Base-by-base conservation (phyloP, 2,888 invertebrate genomes). In the Drosophila recens region DNA sequence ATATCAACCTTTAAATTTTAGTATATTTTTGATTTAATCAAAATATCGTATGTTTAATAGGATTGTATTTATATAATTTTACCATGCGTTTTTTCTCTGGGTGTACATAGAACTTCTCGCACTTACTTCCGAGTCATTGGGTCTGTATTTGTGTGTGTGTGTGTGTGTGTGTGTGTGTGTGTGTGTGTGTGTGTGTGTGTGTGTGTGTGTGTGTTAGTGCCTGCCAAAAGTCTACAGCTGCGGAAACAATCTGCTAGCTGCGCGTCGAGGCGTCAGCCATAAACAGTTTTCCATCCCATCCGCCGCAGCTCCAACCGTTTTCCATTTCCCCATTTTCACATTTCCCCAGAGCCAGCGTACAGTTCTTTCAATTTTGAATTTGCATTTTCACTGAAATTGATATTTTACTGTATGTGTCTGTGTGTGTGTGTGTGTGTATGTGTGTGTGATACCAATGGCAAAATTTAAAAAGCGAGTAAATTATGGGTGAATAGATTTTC, bases 51-150 rank as follows among this genome's bases (percentile, higher is more conserved):
- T 10, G 2, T 33, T 2, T 33, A 10, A 33, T 30, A 30, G 30
- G 8, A 30, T 8, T 30, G 30, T 8, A 30, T 8, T 30, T 30
- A 8, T 30, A 8, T 30, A 30, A 9, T 30, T 30, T 30, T 30
- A 30, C 30, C 30, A 30, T 30, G n/a, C 38, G 2, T 36, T 13
- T n/a, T 38, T 38, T 38, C 38, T 40, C 40, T 9, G 15, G 8
- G 15, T 17, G 80, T 78, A 75, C 65, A 75, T 78, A 75, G 65
- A 75, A 83, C 69, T 67, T 75, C 71, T 83, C 70, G 76, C 74
- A 87, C 79, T 87, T 82, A 85, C 90, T 87, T 87, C 90, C 90
- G 72, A 82, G 75, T 85, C 90, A 87, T 89, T 87, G 88, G 71
- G 38, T 67, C 51, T 69, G 54, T 68, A 52, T 51, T 9, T 63